Percentiles rank a stretch among this genome's conserved stretches.
Conservation (phyloP, 2,888 invertebrate species). For the Drosophila mulleri region DNA sequence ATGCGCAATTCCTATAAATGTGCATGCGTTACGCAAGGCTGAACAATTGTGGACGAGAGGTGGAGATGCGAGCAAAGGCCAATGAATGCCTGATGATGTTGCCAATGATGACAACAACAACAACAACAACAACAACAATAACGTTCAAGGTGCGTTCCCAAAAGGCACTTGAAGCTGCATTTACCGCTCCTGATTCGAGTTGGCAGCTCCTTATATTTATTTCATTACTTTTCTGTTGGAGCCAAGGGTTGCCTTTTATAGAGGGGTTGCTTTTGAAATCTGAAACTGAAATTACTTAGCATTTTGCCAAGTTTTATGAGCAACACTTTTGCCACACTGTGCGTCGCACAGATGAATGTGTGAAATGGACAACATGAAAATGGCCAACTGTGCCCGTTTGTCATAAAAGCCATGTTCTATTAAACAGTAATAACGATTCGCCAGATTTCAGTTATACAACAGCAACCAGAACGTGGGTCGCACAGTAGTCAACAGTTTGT, state of each 20-base stretch:
- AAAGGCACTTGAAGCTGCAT: slow-evolving; percentile 57
- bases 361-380: slow-evolving; percentile 55
- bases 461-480: not conserved
- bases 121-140: not conserved
- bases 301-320: slow-evolving; percentile 69
- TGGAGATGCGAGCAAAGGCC: slow-evolving; percentile 25
- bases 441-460: slow-evolving; percentile 28
- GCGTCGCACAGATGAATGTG: slow-evolving; percentile 20
- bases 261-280: slow-evolving; percentile 70
- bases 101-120: slow-evolving; percentile 39
- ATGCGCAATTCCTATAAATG: slow-evolving; percentile 81
- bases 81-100: slow-evolving; percentile 68
- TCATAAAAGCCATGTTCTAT: slow-evolving; percentile 73
- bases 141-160: slow-evolving; percentile 11
- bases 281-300: slow-evolving; percentile 81
- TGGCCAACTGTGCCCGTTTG: slow-evolving; percentile 33
- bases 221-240: slow-evolving; percentile 25
- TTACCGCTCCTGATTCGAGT: slow-evolving; percentile 56
- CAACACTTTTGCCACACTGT: slow-evolving; percentile 28
- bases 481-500: slow-evolving; percentile 80
- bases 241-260: slow-evolving; percentile 18
- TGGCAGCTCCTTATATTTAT: slow-evolving; percentile 40
- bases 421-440: slow-evolving; percentile 72
- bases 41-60: slow-evolving; percentile 58
- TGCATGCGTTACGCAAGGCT: slow-evolving; percentile 81